phyloP scores from a whole-genome alignment of 2,113 vertebrate genomes.

The Solea solea region DNA sequence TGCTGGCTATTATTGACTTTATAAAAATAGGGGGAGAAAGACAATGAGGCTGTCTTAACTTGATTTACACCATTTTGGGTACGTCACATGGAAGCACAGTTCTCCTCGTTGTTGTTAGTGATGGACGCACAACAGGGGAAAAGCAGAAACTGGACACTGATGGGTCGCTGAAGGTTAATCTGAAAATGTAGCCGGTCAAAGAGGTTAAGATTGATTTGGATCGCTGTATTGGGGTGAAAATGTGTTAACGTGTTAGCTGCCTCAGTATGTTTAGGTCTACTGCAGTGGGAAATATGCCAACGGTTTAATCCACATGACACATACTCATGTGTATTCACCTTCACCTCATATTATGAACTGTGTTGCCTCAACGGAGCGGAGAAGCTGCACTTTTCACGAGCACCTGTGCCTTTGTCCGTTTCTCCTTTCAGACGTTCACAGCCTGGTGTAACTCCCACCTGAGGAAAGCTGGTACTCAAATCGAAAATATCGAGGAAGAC shows the following conservation, averaged over 20 bases:
- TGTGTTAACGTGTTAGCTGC: conserved; percentile 30
- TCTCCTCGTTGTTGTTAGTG: conserved; percentile 10
- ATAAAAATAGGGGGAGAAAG: conserved; percentile 71
- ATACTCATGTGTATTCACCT: background rate
- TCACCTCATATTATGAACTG: background rate
- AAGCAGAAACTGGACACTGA: conserved; percentile 30
- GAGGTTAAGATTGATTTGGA: conserved; percentile 21
- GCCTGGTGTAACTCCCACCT: conserved; percentile 99
- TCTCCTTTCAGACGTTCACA: conserved; percentile 90
- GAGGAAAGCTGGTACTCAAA: conserved; percentile 96
- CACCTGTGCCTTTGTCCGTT: conserved; percentile 19
- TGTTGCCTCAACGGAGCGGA: background rate
- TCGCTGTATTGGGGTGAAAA: background rate
- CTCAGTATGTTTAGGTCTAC: conserved; percentile 42
- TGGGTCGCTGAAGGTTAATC: conserved; percentile 34
- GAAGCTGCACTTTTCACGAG: background rate
- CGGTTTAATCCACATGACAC: background rate
- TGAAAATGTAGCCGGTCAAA: conserved; percentile 31
- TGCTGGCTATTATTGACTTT: conserved; percentile 50
- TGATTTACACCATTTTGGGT: conserved; percentile 57
- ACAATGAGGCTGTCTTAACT: conserved; percentile 64
- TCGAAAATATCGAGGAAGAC: conserved; percentile 99
- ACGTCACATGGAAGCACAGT: conserved; percentile 10
- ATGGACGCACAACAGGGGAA: background rate
- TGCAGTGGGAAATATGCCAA: background rate